Evolutionary conservation across 1,140 invertebrate genomes (phyloP), one percentile per base, ranked within the genome.

Genomic region (Zaprionus ghesquierei): DNA sequence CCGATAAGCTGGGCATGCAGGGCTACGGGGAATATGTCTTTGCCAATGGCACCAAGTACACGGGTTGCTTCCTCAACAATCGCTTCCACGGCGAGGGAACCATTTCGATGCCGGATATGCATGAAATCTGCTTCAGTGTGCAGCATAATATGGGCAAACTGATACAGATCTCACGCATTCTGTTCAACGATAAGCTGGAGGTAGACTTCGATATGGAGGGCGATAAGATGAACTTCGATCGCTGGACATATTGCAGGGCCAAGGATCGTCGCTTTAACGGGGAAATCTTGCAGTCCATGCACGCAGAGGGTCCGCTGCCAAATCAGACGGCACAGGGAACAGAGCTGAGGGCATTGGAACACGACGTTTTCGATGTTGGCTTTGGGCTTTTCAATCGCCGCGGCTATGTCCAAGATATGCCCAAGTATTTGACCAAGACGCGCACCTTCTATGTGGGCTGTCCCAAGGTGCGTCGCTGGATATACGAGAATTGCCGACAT

Each of bases 61-160:
- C 50, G 22, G 87, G 87, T 0, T 12, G 69, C 0, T 90, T 90
- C 22, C 31, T 20, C 0, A 68, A 81, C 23, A 71, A 69, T 59
- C 65, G 62, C 3, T 90, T 90, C 22, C 81, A 90, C 15, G 87
- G 87, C 2, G 18, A n/a, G 0, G 87, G 87, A n/a, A 50, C 13
- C 13, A 68, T 90, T 1, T 31, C 58, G 4, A 20, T 77, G 0
- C 35, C 66, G 0, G 13, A 54, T 3, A 66, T 79, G 0, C 23
- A 56, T 3, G 50, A 38, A 6, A 18, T 90, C 1, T 61, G 1
- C 31, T 90, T 77, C 20, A 13, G 38, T 1, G 87, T 90, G 25
- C 51, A 31, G 4, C 82, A 90, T 31, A 0, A 61, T 0, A 18
- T 79, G 18, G 87, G 87, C 1, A 53, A 31, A 1, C 25, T 90